Percentiles rank a stretch among this genome's conserved stretches.
phyloP scores from a whole-genome alignment of 2,888 invertebrate species.

The Drosophila robusta region DNA sequence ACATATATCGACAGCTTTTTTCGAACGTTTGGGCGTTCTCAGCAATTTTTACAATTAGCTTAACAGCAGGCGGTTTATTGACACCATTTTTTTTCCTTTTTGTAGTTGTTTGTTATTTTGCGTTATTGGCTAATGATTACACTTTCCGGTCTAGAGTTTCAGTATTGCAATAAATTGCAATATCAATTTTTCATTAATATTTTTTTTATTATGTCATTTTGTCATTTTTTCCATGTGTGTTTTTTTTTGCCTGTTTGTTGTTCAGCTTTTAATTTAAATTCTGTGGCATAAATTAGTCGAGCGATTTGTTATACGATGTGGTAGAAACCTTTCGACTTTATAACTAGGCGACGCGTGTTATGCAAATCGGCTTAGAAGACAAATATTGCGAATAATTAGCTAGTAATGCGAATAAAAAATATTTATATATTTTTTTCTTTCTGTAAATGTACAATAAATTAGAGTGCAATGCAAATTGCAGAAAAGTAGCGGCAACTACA shows the following conservation, averaged over 20 bases:
- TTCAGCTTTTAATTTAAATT: constrained; percentile 33
- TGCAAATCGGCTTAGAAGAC: constrained; percentile 63
- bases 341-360: constrained; percentile 61
- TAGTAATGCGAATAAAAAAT: constrained; percentile 56
- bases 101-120: constrained; percentile 15
- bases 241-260: constrained; percentile 7
- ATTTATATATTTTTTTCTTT: constrained; percentile 7
- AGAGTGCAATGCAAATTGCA: constrained; percentile 73
- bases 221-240: constrained; percentile 3
- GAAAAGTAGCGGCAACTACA: constrained; percentile 24
- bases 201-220: constrained; percentile 28
- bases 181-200: constrained; percentile 46
- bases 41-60: constrained; percentile 29
- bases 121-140: constrained; percentile 56
- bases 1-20: constrained; percentile 10
- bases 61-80: constrained; percentile 46
- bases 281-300: constrained; percentile 52
- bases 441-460: constrained; percentile 63
- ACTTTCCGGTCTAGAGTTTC: constrained; percentile 63
- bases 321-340: constrained; percentile 63
- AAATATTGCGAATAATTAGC: constrained; percentile 74
- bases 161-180: constrained; percentile 47
- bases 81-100: constrained; percentile 31
- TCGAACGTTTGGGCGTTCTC: constrained; percentile 6
- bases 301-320: constrained; percentile 43